These are phyloP conservation scores for Chionis minor DNA, from an alignment of 2,113 vertebrate species.

Conservation along the genomic window DNA sequence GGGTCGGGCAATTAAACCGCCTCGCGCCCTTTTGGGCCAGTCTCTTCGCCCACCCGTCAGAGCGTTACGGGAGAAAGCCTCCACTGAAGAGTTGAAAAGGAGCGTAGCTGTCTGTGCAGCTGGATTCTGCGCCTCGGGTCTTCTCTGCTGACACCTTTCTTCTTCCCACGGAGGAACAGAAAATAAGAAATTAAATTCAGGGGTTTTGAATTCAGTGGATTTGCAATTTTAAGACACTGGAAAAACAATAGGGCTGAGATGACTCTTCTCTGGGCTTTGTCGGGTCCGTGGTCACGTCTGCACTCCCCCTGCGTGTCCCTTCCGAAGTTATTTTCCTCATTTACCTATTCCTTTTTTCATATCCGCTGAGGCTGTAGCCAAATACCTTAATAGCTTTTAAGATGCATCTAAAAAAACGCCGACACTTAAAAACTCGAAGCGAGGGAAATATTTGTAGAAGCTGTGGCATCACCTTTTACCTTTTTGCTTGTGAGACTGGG, in stretches of 20 bases:
- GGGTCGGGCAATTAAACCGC: neutral
- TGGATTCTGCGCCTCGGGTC: neutral
- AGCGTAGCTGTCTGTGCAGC: neutral
- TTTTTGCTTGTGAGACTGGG: neutral
- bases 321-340: neutral
- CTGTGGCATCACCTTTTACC: neutral
- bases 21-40: neutral
- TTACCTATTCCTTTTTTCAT: neutral
- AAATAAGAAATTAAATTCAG: neutral
- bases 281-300: rapidly evolving
- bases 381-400: neutral
- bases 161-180: neutral
- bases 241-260: neutral
- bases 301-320: neutral
- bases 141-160: neutral
- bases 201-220: neutral
- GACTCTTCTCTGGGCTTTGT: neutral
- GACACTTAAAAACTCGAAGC: neutral
- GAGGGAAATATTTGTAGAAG: neutral
- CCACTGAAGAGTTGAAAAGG: neutral
- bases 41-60: neutral
- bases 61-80: neutral
- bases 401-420: neutral
- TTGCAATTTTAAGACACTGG: neutral
- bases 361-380: neutral